Percentiles rank a stretch among this genome's conserved stretches.
These are phyloP conservation scores for Hemichromis elongatus DNA, from an alignment of 2,113 vertebrate genomes.

Conservation along the genomic window DNA sequence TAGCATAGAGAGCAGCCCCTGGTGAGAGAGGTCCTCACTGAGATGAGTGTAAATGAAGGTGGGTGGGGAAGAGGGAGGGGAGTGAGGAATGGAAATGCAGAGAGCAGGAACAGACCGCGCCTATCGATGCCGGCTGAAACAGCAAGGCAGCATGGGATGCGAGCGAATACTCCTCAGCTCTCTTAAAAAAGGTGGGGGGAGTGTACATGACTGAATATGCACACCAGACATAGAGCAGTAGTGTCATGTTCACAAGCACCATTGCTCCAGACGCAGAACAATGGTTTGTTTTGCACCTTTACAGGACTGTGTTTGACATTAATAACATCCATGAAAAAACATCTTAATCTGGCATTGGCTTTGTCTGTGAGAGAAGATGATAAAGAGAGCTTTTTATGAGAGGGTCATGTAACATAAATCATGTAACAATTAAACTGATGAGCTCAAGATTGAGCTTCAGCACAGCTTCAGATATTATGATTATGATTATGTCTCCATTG, in stretches of 20 bases:
- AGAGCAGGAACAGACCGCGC: conserved; percentile 51
- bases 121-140: conserved; percentile 41
- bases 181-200: not conserved
- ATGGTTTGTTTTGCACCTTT: not conserved
- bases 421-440: not conserved
- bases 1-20: conserved; percentile 17
- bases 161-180: conserved; percentile 13
- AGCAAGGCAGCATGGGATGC: conserved; percentile 35
- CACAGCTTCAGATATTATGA: not conserved
- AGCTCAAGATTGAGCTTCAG: rapidly evolving
- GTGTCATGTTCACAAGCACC: not conserved
- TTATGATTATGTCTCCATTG: not conserved
- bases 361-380: not conserved
- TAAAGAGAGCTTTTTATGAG: not conserved
- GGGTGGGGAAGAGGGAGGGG: conserved; percentile 56
- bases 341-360: not conserved
- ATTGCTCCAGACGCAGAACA: not conserved
- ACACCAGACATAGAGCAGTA: not conserved
- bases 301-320: not conserved
- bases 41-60: conserved; percentile 51
- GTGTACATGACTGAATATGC: not conserved
- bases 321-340: not conserved
- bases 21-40: conserved; percentile 37
- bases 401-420: not conserved
- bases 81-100: conserved; percentile 42